Evolutionary conservation across 1,140 invertebrate genomes (phyloP), one percentile per base, ranked within the genome.

Genomic region (Solen grandis): DNA sequence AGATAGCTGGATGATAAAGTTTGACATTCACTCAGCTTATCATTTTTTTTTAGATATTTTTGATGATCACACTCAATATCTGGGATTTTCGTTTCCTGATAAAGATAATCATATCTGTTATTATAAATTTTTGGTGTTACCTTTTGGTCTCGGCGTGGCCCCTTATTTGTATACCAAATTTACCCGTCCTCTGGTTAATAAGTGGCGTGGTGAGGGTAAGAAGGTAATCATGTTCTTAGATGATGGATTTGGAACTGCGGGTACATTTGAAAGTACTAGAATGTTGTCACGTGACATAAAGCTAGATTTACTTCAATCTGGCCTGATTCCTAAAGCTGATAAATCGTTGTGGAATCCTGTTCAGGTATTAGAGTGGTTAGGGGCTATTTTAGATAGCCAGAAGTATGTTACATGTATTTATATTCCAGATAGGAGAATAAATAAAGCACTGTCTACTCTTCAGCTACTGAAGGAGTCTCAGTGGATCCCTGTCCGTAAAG

Each of bases 91-190:
- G n/a, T n/a, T n/a, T n/a, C n/a, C n/a, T n/a, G n/a, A n/a, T n/a
- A 5, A 41, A 27, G 33, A 46, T 75, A 38, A 38, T 19, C 10
- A 3, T 27, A 16, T 13, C 1, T n/a, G 5, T 36, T 79, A 70
- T 60, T 70, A 52, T 50, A 79, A 68, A 19, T 79, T 79, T 70
- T 35, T 62, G 22, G 76, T 70, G 5, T 55, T 78, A 38, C 75
- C 63, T 16, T 78, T 78, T 59, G 75, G 75, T 14, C 35, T 79
- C 29, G 65, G 36, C 29, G 41, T 65, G n/a, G 76, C 76, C 2
- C 50, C 65, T 5, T 79, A 79, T 65, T 29, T 79, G 35, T 79
- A 54, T 55, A 79, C 54, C 5, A 79, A 79, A 60, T 29, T 69
- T 19, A 70, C 55, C 1, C 22, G 76, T 16, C 76, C 59, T n/a